A percentile compares a stretch with the other conserved stretches of the same genome.
Evolutionary conservation across 1,140 invertebrate species (phyloP).

Genomic region (Tetragnatha versicolor): DNA sequence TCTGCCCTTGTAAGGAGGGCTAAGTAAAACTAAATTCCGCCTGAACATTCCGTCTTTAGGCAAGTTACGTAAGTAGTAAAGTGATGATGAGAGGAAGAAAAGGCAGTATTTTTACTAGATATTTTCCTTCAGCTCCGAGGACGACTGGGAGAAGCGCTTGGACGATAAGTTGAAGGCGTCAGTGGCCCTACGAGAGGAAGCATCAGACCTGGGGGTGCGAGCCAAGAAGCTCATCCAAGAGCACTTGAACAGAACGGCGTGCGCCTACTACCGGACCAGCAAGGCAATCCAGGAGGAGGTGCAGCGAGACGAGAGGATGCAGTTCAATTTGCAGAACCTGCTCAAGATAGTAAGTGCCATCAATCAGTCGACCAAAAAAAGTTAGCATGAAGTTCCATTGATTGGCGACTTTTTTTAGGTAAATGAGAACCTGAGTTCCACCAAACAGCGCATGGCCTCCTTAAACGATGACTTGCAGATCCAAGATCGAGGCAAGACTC

Average conservation of each 20-base stretch:
- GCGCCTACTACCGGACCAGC: slow-evolving; percentile 8
- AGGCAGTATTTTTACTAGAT: background rate
- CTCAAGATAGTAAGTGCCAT: slow-evolving; percentile 8
- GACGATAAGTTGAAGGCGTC: slow-evolving; percentile 8
- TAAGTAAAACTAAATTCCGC: no score
- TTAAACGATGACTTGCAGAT: slow-evolving; percentile 11
- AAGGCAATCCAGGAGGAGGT: slow-evolving; percentile 16
- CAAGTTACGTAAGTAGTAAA: no score
- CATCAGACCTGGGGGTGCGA: background rate
- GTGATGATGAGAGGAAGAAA: no score
- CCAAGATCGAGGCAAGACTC: slow-evolving; percentile 12
- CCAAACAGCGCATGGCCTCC: slow-evolving; percentile 9
- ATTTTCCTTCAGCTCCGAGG: slow-evolving; percentile 9
- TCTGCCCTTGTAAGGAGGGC: no score
- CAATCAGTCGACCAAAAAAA: no score
- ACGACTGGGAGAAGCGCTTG: slow-evolving; percentile 34
- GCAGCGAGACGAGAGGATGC: slow-evolving; percentile 11
- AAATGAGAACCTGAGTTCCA: background rate
- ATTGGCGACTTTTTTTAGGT: slow-evolving; percentile 5
- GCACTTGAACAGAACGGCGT: background rate
- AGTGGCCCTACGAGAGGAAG: slow-evolving; percentile 3
- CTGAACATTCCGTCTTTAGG: no score
- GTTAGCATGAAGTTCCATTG: background rate
- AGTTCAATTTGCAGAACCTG: slow-evolving; percentile 10
- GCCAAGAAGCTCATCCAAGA: background rate